phyloP scores from a whole-genome alignment of 2,888 invertebrate genomes.

The Acanthoscelides obtectus region DNA sequence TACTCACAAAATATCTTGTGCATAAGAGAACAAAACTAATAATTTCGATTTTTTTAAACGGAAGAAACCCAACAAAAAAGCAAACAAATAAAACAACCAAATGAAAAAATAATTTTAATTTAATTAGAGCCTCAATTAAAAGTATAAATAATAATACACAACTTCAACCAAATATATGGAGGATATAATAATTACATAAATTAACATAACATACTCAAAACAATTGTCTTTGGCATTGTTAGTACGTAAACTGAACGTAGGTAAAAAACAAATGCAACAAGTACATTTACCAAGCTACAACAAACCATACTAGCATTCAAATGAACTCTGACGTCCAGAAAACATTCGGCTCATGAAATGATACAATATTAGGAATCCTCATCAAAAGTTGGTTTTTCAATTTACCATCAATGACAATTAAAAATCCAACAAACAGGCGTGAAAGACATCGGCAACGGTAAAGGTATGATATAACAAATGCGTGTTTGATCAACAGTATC shows the following conservation, averaged over 20 bases:
- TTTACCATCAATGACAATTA: too few relatives aligned
- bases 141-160: slow-evolving; percentile 25
- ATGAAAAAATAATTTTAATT: slow-evolving; percentile 24
- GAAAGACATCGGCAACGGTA: too few relatives aligned
- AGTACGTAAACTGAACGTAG: slow-evolving; percentile 17
- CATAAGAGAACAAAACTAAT: not conserved
- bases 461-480: too few relatives aligned
- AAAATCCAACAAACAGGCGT: too few relatives aligned
- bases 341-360: too few relatives aligned
- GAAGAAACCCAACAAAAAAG: slow-evolving; percentile 3
- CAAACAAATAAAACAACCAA: slow-evolving; percentile 11
- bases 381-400: too few relatives aligned
- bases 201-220: slow-evolving; percentile 17
- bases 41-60: not conserved
- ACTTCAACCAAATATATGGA: slow-evolving; percentile 21
- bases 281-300: not conserved
- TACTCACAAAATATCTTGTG: too few relatives aligned
- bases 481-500: too few relatives aligned
- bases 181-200: slow-evolving; percentile 26
- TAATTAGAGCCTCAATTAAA: slow-evolving; percentile 2
- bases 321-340: too few relatives aligned
- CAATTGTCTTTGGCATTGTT: slow-evolving; percentile 29
- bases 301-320: not conserved
- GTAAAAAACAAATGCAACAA: slow-evolving; percentile 9
- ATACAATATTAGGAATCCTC: too few relatives aligned